A percentile compares a stretch with the other conserved stretches of the same genome.
Evolutionary conservation across 2,888 invertebrate genomes (phyloP).

Genomic region (Drosophila silvestris): DNA sequence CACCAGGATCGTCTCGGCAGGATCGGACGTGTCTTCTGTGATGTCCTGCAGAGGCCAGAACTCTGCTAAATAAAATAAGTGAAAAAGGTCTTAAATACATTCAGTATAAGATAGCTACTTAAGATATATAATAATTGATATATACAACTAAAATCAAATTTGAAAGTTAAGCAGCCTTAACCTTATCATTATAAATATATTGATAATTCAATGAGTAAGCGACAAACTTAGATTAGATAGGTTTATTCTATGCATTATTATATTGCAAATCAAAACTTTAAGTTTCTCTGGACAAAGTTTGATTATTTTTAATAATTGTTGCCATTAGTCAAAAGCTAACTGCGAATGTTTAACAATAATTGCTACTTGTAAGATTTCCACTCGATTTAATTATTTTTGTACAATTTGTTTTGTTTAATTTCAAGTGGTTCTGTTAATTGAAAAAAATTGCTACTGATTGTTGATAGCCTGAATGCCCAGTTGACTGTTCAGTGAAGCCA

Average conservation of each 20-base stretch:
- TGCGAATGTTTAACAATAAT: no score
- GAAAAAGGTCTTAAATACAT: background rate
- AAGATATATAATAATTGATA: background rate
- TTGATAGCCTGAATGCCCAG: background rate
- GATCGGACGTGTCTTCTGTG: no score
- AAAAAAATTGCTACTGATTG: background rate
- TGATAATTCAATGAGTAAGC: background rate
- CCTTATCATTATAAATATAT: background rate
- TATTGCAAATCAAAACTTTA: background rate
- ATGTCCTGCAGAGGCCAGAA: no score
- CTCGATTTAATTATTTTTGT: background rate
- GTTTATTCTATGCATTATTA: background rate
- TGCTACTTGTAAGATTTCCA: background rate
- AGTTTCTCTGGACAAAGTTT: background rate
- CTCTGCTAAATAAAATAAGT: background rate
- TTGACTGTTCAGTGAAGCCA: background rate
- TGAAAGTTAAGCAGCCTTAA: background rate
- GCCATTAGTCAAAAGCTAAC: background rate
- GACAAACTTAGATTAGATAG: background rate
- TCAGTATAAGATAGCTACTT: background rate
- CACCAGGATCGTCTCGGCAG: no score
- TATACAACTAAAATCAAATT: no score
- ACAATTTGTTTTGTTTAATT: background rate
- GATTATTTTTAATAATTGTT: background rate
- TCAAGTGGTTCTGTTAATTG: background rate